Base-by-base conservation (phyloP, 2,113 vertebrate genomes). In the Seriola aureovittata region DNA sequence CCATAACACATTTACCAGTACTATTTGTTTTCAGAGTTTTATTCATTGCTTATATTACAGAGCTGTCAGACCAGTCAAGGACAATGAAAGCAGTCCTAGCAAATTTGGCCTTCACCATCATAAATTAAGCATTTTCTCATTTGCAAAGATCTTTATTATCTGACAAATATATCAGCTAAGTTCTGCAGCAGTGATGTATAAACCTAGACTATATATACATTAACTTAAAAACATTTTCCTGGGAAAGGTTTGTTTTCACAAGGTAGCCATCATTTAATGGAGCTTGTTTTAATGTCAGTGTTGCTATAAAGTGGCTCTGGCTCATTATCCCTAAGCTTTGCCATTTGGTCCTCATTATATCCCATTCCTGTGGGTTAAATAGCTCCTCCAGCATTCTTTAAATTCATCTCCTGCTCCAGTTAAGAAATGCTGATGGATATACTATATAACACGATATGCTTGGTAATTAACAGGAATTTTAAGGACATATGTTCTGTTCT, bases 281-380 rank as follows among this genome's bases (percentile, higher is more conserved):
- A 73, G 80, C 89, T 86, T 85, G 80, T 84, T 89, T 88, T 87
- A 88, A 89, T 87, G 89, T 78, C 85, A 83, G 68, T 10, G 73
- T 78, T 85, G 72, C 87, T 76, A 74, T 91, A 88, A 93, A 89
- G 80, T 78, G 46, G 66, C 78, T 81, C 76, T 57, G 70, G 81
- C 79, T 90, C 89, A 84, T 93, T 94, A 91, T 90, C 70, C 58
- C 48, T 69, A 64, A 89, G 88, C 77, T 19, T 57, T 77, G 64
- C 85, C 84, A 90, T 92, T 91, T 90, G 84, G 82, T 82, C 88
- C 76, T 90, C 78, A 86, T 92, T 90, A 90, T 80, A 77, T 62
- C 59, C 71, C 81, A 84, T 90, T 86, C 85, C 88, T 85, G 87
- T 67, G 85, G 84, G 70, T 88, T 89, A 85, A 84, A 81, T 38